phyloP scores from a whole-genome alignment of 2,113 vertebrate genomes.

The Ciconia boyciana region DNA sequence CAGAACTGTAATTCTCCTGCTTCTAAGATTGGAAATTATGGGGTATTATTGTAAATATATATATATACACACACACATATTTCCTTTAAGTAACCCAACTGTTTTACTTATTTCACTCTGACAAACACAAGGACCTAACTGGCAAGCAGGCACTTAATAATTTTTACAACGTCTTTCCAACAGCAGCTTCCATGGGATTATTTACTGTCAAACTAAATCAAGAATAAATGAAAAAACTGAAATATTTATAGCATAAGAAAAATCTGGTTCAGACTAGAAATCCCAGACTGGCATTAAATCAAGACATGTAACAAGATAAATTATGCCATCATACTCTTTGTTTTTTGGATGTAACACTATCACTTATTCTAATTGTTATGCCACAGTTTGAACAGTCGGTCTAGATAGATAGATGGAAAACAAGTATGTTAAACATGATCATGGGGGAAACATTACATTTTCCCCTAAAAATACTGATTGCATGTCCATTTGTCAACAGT shows the following conservation, averaged over 20 bases:
- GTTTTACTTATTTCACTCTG: slow-evolving; percentile 11
- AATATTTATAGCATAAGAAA: slow-evolving; percentile 64
- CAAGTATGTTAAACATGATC: slow-evolving; percentile 27
- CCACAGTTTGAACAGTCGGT: not conserved
- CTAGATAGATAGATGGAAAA: slow-evolving; percentile 24
- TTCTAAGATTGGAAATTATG: not conserved
- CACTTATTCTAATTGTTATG: slow-evolving; percentile 66
- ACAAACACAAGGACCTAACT: slow-evolving; percentile 32
- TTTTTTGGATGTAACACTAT: slow-evolving; percentile 55
- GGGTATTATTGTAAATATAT: not conserved
- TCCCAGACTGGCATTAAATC: slow-evolving; percentile 37
- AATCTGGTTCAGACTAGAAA: slow-evolving; percentile 52
- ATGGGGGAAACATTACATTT: not conserved
- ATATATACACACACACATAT: not conserved
- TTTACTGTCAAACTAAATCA: slow-evolving; percentile 67
- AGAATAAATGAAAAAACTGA: slow-evolving; percentile 70
- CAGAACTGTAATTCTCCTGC: not conserved
- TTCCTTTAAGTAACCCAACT: slow-evolving; percentile 33
- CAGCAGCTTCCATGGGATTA: slow-evolving; percentile 59
- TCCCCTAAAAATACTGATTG: slow-evolving; percentile 21
- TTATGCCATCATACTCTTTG: slow-evolving; percentile 43
- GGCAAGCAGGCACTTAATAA: slow-evolving; percentile 46
- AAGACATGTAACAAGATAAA: slow-evolving; percentile 57
- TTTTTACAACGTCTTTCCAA: slow-evolving; percentile 56
- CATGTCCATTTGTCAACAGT: slow-evolving; percentile 3